Evolutionary conservation across 2,888 invertebrate genomes (phyloP), one percentile per base, ranked within the genome.

Genomic region (Terebella lapidaria): DNA sequence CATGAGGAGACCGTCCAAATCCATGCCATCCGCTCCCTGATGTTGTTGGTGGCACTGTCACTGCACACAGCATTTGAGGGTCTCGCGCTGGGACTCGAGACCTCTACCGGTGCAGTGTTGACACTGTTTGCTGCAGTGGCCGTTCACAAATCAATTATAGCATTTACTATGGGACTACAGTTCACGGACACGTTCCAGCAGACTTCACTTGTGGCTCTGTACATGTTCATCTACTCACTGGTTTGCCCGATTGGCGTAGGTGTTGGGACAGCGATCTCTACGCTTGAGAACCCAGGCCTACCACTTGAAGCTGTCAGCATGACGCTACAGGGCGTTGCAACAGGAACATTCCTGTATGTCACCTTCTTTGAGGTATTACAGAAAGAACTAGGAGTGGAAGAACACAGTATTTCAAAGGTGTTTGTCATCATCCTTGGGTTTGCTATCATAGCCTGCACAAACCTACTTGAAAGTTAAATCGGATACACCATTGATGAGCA

Each of bases 321-420:
- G 1, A 65, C 83, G 30, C 73, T 63, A 22, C 89, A 94, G 84
- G 92, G 92, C 3, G 80, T 94, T 58, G 94, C 94, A 0, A 87
- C 90, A n/a, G 94, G 94, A 15, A 94, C 94, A 0, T 85, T 95
- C 35, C 83, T 94, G 4, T 94, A 94, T 81, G 92, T 95, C 24
- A 92, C 94, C 10, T 93, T 93, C 83, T 93, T 94, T 79, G 94
- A 95, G 82, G 90, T 94, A 59, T 84, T 94, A 72, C 86, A 87
- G 10, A 82, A 88, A 59, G 88, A 89, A 60, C 49, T 68, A 3
- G 62, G 59, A 20, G 42, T 35, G 10, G 26, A 56, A 35, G 54
- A 59, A 28, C 62, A 62, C 53, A 56, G 53, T n/a, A 24, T 62
- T 2, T 25, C 52, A 5, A 62, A 62, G 25, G 62, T 62, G 10